A percentile compares a stretch with the other conserved stretches of the same genome.
These are phyloP conservation scores for Phaetusa simplex DNA, from an alignment of 2,113 vertebrate species.

Conservation along the genomic window DNA sequence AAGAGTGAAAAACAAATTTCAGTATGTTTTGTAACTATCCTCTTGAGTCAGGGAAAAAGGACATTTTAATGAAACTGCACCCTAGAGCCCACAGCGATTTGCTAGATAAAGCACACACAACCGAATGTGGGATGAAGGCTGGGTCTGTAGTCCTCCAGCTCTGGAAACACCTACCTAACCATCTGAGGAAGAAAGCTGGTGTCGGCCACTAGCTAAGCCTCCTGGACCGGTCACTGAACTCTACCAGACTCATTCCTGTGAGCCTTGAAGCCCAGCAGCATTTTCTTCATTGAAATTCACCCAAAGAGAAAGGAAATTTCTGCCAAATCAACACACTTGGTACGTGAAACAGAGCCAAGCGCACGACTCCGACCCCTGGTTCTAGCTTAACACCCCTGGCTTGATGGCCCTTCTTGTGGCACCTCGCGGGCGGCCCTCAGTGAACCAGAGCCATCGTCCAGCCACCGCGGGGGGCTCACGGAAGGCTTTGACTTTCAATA, in stretches of 20 bases:
- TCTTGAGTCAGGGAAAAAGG: neutral
- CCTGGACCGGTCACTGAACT: neutral
- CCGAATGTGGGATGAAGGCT: neutral
- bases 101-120: neutral
- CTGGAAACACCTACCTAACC: neutral
- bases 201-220: neutral
- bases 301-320: neutral
- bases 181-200: neutral
- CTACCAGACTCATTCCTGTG: neutral
- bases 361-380: neutral
- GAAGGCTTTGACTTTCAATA: neutral
- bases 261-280: neutral
- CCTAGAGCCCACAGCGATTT: neutral
- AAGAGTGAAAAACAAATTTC: conserved; percentile 50
- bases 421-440: neutral
- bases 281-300: neutral
- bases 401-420: neutral
- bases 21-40: conserved; percentile 21
- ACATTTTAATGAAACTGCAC: conserved; percentile 21
- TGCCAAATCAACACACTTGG: neutral
- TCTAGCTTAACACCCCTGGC: neutral
- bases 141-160: neutral
- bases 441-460: neutral
- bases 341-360: neutral
- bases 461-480: neutral